Base-by-base conservation (phyloP, 2,888 invertebrate genomes). In the Scaptomyza parva region DNA sequence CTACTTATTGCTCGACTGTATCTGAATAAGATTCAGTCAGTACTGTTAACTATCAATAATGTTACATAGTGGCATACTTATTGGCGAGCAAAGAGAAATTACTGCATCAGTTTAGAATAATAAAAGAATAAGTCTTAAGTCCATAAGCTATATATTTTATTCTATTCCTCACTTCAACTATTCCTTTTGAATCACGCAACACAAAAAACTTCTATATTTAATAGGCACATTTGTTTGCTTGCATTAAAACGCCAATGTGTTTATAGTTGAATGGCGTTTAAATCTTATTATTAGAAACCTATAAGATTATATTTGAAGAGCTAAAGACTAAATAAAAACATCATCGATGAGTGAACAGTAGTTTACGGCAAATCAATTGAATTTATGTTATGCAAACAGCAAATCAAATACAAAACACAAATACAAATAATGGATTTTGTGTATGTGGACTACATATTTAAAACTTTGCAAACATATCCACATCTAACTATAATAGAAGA, bases 301-400 rank as follows among this genome's bases (percentile, higher is more conserved):
- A n/a, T 2, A 47, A 47, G 9, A n/a, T n/a, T n/a, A n/a, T n/a
- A n/a, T n/a, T n/a, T n/a, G n/a, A n/a, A n/a, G n/a, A n/a, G n/a
- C n/a, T n/a, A n/a, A n/a, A n/a, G n/a, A 28, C 9, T 0, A 26
- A 6, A 24, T 6, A 44, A 18, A 22, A 1, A 1, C 14, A 22
- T 6, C 8, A 7, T 7, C 1, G 3, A 33, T 22, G 22, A 33
- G 11, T 33, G 5, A 20, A 48, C 20, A 48, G 5, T 11, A 14
- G 48, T 35, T 48, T 48, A 22, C 11, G 6, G 33, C 20, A 47
- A 33, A 33, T 47, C 20, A 47, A 30, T 22, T 20, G 30, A 50
- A 51, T 33, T 33, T 3, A 11, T 22, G 9, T 20, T 24, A 17
- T 17, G 17, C 52, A 52, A 52, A 17, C 52, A 9, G 26, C 18